Percentiles rank a stretch among this genome's conserved stretches.
phyloP scores from a whole-genome alignment of 2,797 vertebrate species.

The Chiroxiphia lanceolata region DNA sequence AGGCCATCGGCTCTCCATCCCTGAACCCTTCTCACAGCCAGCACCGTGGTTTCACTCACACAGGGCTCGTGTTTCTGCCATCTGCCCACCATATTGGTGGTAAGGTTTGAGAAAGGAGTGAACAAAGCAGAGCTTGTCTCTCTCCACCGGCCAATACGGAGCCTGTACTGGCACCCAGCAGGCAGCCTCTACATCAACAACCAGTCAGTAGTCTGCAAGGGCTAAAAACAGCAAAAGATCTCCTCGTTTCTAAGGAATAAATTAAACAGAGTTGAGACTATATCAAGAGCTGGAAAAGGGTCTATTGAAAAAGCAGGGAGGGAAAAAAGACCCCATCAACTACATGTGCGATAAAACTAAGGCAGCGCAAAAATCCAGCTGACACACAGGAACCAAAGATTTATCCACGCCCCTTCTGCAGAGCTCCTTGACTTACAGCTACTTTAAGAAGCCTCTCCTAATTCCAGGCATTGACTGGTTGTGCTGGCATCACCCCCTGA shows the following conservation, averaged over 20 bases:
- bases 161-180: slow-evolving; percentile 77
- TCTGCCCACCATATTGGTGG: slow-evolving; percentile 73
- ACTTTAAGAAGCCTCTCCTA: neutral
- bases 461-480: neutral
- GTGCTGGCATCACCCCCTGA: neutral
- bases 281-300: neutral
- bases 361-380: neutral
- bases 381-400: neutral
- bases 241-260: neutral
- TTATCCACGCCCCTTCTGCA: neutral
- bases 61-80: neutral
- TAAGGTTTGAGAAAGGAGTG: slow-evolving; percentile 67
- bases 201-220: slow-evolving; percentile 36
- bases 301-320: neutral
- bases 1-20: neutral
- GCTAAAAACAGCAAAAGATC: slow-evolving; percentile 65
- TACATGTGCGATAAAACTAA: neutral
- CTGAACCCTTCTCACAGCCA: neutral
- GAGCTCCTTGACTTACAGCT: neutral
- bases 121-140: slow-evolving; percentile 81
- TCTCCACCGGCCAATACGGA: slow-evolving; percentile 43
- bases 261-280: neutral
- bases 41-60: neutral
- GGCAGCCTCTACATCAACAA: slow-evolving; percentile 68
- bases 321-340: neutral